Conservation (phyloP, 2,113 vertebrate genomes). For the Camelus bactrianus region DNA sequence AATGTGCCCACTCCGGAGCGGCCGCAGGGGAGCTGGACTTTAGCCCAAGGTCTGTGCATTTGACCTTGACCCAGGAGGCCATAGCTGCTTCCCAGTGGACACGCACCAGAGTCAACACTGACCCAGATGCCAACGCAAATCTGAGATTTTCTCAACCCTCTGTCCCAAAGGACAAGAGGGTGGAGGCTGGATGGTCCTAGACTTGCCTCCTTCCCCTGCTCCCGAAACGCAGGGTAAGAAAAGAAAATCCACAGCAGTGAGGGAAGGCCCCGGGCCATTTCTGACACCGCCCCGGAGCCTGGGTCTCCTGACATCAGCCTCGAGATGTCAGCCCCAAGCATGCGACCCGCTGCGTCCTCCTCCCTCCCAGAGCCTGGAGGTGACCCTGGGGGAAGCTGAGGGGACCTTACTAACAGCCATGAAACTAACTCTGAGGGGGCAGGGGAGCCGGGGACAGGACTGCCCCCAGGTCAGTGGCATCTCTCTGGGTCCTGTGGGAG, state of each 20-base stretch:
- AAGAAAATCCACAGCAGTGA: background rate
- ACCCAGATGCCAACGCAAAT: background rate
- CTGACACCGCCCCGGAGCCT: background rate
- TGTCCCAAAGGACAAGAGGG: background rate
- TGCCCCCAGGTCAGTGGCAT: background rate
- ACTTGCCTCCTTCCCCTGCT: background rate
- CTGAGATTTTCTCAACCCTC: background rate
- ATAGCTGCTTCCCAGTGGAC: background rate
- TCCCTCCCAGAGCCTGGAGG: background rate
- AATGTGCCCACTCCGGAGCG: background rate
- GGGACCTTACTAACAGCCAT: background rate
- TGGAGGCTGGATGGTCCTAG: background rate
- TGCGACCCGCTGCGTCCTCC: background rate
- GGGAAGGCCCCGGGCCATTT: background rate
- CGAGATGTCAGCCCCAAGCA: background rate
- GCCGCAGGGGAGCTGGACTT: background rate
- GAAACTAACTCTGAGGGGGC: background rate
- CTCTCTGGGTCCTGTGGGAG: background rate
- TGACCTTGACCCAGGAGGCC: background rate
- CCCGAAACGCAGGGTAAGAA: background rate
- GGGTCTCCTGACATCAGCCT: background rate
- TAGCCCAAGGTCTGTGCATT: background rate
- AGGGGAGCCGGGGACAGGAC: background rate
- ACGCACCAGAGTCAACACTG: rapidly evolving
- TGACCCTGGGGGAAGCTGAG: background rate